A percentile compares a stretch with the other conserved stretches of the same genome.
Conservation (phyloP, 1,140 invertebrate species). For the Lordiphosa clarofinis region DNA sequence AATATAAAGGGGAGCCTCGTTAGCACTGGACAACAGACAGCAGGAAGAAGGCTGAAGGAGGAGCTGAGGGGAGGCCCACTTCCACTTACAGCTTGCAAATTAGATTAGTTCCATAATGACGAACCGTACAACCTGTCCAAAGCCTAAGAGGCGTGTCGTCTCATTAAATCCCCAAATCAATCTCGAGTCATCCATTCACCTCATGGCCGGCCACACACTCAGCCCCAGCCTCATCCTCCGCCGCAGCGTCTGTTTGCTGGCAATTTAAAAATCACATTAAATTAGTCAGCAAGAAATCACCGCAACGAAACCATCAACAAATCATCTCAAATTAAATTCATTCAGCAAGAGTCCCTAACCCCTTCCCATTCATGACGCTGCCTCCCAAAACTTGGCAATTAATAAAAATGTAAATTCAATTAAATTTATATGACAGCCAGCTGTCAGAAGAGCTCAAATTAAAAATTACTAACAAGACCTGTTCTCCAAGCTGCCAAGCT, state of each 20-base stretch:
- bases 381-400: conserved; percentile 49
- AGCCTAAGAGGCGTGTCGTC: conserved; percentile 48
- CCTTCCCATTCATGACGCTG: conserved; percentile 6
- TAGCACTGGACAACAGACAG: conserved; percentile 30
- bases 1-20: conserved; percentile 32
- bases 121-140: background rate
- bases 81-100: conserved; percentile 63
- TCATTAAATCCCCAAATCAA: conserved; percentile 68
- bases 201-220: conserved; percentile 57
- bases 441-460: conserved; percentile 79
- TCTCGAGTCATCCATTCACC: conserved; percentile 27
- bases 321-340: conserved; percentile 78
- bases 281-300: conserved; percentile 78
- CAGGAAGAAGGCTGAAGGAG: background rate
- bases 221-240: conserved; percentile 7
- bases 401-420: conserved; percentile 80
- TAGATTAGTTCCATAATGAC: conserved; percentile 58
- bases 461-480: conserved; percentile 79
- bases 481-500: conserved; percentile 25
- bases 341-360: conserved; percentile 37
- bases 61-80: background rate
- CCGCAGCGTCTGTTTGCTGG: conserved; percentile 24
- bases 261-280: conserved; percentile 79
- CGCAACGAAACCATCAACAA: conserved; percentile 78
- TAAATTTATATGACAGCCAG: conserved; percentile 80